Evolutionary conservation across 53 echinoderm and acorn worm species (phyloP), one percentile per base, ranked within the genome.

Genomic region (Echinometra lucunter): DNA sequence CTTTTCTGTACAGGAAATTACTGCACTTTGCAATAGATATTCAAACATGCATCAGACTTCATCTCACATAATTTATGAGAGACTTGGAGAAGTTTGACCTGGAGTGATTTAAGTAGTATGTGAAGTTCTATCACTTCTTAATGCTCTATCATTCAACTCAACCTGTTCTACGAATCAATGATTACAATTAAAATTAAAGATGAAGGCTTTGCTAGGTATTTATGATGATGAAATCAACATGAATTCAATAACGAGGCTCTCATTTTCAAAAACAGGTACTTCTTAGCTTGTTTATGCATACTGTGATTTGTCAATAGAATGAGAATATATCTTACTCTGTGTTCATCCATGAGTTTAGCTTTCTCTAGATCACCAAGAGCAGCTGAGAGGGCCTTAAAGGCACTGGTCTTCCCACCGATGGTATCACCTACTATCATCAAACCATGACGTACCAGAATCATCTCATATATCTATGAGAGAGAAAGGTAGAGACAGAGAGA

Each of bases 391-490:
- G 96, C 96, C 94, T 98, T 97, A 91, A 97, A 98, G 90, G 97
- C 97, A 88, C 95, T 94, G 38, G 97, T 97, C 94, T 98, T 98
- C 8, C 98, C 98, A 60, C 97, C 98, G 32, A 98, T 97, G 91
- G 98, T 98, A 91, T 97, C 98, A 18, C 98, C 98, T 58, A 98
- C 98, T 58, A 98, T 96, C 98, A 98, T 98, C 91, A 98, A 74
- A 75, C 98, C 98, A 94, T 98, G 98, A 32, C 98, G 97, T 6
- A 98, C 98, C 30, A 98, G 97, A 57, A 98, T 98, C 98, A 98
- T 98, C 97, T 98, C 98, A 96, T 98, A 98, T 83, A 98, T 97
- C 98, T 96, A 55, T 15, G 30, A 82, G 27, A 82, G 44, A 0
- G 19, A 30, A 6, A 12, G 5, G 25, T 72, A 85, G 6, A 81